phyloP scores from a whole-genome alignment of 2,888 invertebrate genomes.

The Erebia epiphron region DNA sequence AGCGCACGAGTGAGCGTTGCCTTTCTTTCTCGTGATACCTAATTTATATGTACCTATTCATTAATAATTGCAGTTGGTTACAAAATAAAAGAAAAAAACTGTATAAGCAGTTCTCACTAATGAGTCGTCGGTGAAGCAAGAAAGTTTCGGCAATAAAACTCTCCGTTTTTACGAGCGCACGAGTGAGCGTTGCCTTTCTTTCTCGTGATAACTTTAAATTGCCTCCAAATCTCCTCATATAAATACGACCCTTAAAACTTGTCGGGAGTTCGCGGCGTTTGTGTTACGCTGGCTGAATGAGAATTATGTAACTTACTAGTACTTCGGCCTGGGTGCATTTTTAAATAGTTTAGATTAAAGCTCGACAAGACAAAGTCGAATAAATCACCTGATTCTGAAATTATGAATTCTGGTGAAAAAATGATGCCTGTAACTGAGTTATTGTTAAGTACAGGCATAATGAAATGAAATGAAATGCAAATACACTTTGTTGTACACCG shows the following conservation, averaged over 20 bases:
- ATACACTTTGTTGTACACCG: no score
- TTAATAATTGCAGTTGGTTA: background rate
- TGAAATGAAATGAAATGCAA: no score
- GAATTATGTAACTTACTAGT: background rate
- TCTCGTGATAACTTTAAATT: constrained; percentile 39
- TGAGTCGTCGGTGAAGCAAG: background rate
- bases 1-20: constrained; percentile 24
- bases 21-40: constrained; percentile 27
- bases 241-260: constrained; percentile 30
- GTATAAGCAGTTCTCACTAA: constrained; percentile 17
- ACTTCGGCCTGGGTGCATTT: constrained; percentile 10
- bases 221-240: constrained; percentile 31
- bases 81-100: background rate
- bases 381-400: background rate
- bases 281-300: constrained; percentile 15
- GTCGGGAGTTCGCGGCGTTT: constrained; percentile 3
- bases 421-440: no score
- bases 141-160: constrained; percentile 24
- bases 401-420: no score
- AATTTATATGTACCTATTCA: no score
- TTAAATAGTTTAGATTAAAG: constrained; percentile 5
- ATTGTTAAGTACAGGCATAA: no score
- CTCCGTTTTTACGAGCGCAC: constrained; percentile 17
- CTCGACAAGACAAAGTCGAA: background rate
- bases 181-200: constrained; percentile 26